These are phyloP conservation scores for Zoanthus sansibaricus DNA, from an alignment of 92 coral and sea anemone species.

Conservation along the genomic window DNA sequence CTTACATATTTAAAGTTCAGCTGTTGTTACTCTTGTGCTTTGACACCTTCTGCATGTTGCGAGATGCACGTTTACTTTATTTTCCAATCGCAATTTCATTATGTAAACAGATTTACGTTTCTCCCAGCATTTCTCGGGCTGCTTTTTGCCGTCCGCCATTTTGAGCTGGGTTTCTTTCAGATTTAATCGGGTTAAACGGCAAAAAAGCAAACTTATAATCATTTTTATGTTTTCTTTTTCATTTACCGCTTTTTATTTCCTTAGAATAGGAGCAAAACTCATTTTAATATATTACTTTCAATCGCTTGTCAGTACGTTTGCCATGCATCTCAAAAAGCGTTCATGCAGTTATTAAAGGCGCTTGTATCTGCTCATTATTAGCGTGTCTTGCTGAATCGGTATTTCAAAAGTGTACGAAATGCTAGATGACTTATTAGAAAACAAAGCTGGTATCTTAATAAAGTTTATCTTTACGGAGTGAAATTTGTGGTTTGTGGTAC, in stretches of 20 bases:
- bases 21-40: constrained; percentile 13
- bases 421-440: not conserved
- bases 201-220: not conserved
- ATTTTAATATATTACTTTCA: not conserved
- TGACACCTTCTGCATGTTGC: constrained; percentile 11
- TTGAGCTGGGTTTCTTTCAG: constrained; percentile 10
- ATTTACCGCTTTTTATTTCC: not conserved
- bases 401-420: not conserved
- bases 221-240: not conserved
- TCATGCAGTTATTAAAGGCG: not conserved
- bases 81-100: constrained; percentile 29
- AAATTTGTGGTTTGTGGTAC: not conserved
- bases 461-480: not conserved
- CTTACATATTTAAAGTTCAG: not conserved
- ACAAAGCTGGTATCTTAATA: not conserved
- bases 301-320: constrained; percentile 4
- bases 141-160: constrained; percentile 75
- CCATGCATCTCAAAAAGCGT: not conserved
- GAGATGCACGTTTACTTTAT: not conserved
- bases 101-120: constrained; percentile 34
- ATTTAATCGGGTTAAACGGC: not conserved
- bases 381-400: not conserved
- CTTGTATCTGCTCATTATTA: constrained; percentile 26
- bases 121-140: constrained; percentile 29
- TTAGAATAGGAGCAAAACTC: constrained; percentile 12